phyloP scores from a whole-genome alignment of 92 coral and sea anemone species.

The Epizoanthus stellaris region DNA sequence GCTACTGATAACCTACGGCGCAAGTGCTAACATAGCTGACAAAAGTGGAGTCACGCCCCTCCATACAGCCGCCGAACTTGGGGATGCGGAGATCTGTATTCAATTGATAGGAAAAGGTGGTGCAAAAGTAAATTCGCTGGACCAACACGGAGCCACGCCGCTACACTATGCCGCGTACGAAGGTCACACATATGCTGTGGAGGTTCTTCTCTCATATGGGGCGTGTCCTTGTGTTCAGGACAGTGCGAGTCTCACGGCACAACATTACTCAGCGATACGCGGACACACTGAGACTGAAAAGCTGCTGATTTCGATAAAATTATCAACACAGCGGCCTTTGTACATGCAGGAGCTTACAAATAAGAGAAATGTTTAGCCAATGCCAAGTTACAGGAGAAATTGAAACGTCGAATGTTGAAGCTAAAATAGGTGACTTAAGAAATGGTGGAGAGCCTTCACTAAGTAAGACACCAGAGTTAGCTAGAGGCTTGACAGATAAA shows the following conservation, averaged over 20 bases:
- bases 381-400: not conserved
- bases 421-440: not conserved
- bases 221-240: not conserved
- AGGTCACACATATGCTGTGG: not conserved
- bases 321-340: not conserved
- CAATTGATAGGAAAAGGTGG: slow-evolving; percentile 37
- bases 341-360: not conserved
- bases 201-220: slow-evolving; percentile 27
- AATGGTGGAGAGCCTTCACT: no score
- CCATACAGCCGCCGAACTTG: slow-evolving; percentile 55
- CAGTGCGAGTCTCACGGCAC: not conserved
- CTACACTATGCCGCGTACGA: slow-evolving; percentile 47
- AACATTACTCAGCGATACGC: not conserved
- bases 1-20: slow-evolving; percentile 44
- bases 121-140: slow-evolving; percentile 25
- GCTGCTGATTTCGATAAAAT: no score
- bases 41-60: slow-evolving; percentile 64
- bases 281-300: not conserved
- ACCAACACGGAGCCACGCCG: slow-evolving; percentile 55
- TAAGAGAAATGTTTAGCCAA: not conserved
- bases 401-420: not conserved
- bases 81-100: slow-evolving; percentile 43
- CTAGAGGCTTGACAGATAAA: not conserved
- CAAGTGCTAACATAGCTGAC: slow-evolving; percentile 28
- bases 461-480: no score